phyloP scores from a whole-genome alignment of 2,113 vertebrate species.

The Pygoscelis antarcticus region DNA sequence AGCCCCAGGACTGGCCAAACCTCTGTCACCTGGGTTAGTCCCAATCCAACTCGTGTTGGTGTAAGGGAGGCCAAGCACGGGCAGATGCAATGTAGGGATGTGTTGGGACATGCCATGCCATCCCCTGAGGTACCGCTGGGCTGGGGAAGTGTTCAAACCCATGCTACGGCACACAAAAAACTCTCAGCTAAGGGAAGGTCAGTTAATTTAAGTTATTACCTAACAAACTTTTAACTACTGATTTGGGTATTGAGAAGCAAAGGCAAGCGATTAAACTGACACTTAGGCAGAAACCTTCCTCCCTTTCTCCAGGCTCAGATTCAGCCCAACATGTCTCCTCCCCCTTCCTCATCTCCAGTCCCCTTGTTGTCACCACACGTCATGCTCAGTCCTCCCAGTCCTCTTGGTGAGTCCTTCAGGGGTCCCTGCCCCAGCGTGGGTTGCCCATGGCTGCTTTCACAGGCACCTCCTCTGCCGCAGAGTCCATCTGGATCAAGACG shows the following conservation, averaged over 20 bases:
- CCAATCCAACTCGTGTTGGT: background rate
- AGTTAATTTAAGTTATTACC: background rate
- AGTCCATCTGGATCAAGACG: background rate
- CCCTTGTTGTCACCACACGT: background rate
- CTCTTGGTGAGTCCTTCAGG: background rate
- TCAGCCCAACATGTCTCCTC: background rate
- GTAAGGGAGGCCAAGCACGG: background rate
- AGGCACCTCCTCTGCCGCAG: background rate
- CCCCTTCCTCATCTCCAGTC: background rate
- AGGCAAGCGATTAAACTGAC: background rate
- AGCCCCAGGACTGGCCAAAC: background rate
- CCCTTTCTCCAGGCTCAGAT: background rate
- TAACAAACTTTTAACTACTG: background rate
- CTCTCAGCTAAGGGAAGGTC: background rate
- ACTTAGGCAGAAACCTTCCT: background rate
- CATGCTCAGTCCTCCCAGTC: background rate
- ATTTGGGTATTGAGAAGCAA: background rate
- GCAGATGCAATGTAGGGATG: background rate
- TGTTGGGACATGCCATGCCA: background rate
- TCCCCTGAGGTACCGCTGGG: background rate
- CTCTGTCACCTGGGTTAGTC: background rate
- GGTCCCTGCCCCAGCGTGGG: background rate
- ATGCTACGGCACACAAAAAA: no score
- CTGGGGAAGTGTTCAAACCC: background rate
- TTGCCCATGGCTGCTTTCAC: background rate